Conservation (phyloP, 2,888 invertebrate species). For the Oscheius onirici region DNA sequence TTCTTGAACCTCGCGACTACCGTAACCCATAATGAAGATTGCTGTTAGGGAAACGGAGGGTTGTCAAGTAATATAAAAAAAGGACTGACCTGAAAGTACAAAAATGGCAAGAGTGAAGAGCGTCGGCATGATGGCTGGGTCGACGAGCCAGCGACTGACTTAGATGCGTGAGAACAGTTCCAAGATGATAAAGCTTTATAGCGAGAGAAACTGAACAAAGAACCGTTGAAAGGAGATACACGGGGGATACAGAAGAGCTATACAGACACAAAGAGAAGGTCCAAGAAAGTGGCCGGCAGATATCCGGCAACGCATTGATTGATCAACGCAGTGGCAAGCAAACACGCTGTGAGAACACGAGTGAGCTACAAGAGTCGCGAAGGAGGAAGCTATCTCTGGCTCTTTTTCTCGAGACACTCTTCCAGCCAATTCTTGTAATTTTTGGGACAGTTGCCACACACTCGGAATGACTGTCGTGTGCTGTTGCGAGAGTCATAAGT, state of each 20-base stretch:
- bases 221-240: slow-evolving; percentile 8
- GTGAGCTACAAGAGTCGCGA: slow-evolving; percentile 15
- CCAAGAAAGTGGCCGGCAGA: slow-evolving; percentile 19
- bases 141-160: not conserved
- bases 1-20: not conserved
- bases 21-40: not conserved
- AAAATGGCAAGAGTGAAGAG: slow-evolving; percentile 7
- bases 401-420: slow-evolving; percentile 59
- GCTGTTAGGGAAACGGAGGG: not conserved
- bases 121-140: not conserved
- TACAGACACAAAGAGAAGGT: slow-evolving; percentile 23
- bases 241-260: not conserved
- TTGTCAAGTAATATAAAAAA: too few relatives aligned
- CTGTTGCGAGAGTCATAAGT: slow-evolving; percentile 46
- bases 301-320: slow-evolving; percentile 10
- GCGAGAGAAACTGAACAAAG: slow-evolving; percentile 5
- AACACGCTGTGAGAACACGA: slow-evolving; percentile 27
- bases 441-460: slow-evolving; percentile 68
- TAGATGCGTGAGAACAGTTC: not conserved
- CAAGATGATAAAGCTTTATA: slow-evolving; percentile 4
- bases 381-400: slow-evolving; percentile 33
- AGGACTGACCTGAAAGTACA: slow-evolving; percentile 1
- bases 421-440: slow-evolving; percentile 65
- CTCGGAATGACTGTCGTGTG: slow-evolving; percentile 65
- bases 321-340: slow-evolving; percentile 28